Evolutionary conservation across 1,140 invertebrate species (phyloP).

Genomic region (Cyclina sinensis): DNA sequence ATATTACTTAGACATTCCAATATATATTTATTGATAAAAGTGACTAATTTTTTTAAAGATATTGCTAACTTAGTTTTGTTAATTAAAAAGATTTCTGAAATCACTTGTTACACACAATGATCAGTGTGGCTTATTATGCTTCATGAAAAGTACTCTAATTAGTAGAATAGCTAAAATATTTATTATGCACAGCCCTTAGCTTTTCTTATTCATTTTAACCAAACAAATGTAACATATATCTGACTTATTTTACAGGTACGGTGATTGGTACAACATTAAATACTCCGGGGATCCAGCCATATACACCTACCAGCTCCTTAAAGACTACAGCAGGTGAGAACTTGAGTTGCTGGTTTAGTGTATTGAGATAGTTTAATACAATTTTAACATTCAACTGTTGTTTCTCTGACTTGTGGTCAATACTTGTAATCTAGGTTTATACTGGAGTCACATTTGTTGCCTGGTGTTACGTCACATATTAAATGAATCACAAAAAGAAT

Average conservation of each 20-base stretch:
- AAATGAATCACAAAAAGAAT: too few species aligned
- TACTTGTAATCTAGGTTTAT: too few species aligned
- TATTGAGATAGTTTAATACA: too few species aligned
- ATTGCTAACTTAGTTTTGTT: background rate
- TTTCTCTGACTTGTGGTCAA: too few species aligned
- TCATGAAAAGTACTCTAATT: background rate
- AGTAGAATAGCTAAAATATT: background rate
- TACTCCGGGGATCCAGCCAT: slow-evolving; percentile 51
- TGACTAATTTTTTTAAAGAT: background rate
- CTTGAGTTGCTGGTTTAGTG: background rate
- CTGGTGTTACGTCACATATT: too few species aligned
- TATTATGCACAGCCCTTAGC: background rate
- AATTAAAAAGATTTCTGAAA: background rate
- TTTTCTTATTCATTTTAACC: background rate
- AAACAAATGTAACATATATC: slow-evolving; percentile 12
- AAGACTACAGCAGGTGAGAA: slow-evolving; percentile 38
- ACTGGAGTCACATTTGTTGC: too few species aligned
- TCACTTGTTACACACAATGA: background rate
- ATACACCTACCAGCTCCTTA: slow-evolving; percentile 41
- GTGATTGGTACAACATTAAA: slow-evolving; percentile 49
- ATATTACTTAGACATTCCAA: background rate
- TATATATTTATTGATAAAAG: background rate
- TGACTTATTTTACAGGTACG: slow-evolving; percentile 19
- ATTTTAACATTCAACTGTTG: too few species aligned
- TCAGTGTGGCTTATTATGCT: background rate